Conservation (phyloP, 2,797 vertebrate genomes). For the Geotrypetes seraphini region DNA sequence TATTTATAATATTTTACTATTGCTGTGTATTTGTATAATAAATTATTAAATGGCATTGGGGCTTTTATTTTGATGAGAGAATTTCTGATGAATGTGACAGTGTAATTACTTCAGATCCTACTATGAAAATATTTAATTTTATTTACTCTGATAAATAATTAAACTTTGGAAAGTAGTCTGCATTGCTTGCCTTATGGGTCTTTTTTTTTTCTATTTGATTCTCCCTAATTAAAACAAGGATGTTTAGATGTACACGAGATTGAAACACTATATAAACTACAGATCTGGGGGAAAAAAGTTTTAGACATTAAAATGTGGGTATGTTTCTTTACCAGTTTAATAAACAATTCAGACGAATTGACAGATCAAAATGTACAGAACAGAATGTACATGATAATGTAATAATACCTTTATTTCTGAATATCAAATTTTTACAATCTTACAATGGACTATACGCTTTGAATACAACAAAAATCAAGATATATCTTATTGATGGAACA, state of each 20-base stretch:
- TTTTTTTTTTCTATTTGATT: conserved; percentile 53
- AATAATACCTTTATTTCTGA: too few relatives aligned
- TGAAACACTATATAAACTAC: too few relatives aligned
- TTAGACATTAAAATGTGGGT: too few relatives aligned
- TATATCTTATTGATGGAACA: too few relatives aligned
- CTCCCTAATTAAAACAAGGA: conserved; percentile 65
- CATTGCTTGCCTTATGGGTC: conserved; percentile 45
- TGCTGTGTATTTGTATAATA: conserved; percentile 68
- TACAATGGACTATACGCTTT: too few relatives aligned
- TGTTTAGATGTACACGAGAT: conserved; percentile 38
- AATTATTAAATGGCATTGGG: conserved; percentile 70
- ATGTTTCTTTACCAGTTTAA: too few relatives aligned
- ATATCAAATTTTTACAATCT: too few relatives aligned
- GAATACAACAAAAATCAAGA: too few relatives aligned
- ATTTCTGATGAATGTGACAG: conserved; percentile 74
- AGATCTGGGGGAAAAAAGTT: too few relatives aligned
- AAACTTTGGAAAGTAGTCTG: conserved; percentile 46
- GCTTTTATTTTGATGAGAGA: conserved; percentile 73
- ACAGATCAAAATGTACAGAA: too few relatives aligned
- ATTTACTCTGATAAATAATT: conserved; percentile 74
- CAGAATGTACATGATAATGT: too few relatives aligned
- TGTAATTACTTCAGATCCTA: conserved; percentile 72
- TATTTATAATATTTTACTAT: conserved; percentile 66
- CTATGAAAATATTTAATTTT: conserved; percentile 75
- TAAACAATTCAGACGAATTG: too few relatives aligned